A percentile compares a stretch with the other conserved stretches of the same genome.
Evolutionary conservation across 2,888 invertebrate species (phyloP).

Genomic region (Perdita meconis): DNA sequence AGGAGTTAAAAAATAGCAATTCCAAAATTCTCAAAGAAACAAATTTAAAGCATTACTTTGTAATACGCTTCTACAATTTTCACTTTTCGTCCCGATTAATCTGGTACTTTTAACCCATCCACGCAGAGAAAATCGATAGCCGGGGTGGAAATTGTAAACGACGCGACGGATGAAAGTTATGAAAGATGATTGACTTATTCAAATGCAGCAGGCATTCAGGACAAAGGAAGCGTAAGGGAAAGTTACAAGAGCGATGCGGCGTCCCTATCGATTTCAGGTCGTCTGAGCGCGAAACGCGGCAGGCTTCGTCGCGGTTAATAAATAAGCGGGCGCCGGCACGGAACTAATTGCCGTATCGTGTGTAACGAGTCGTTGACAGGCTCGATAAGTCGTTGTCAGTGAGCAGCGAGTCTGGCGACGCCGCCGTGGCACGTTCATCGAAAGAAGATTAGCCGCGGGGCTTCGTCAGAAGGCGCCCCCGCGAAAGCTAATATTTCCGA

Average conservation of each 20-base stretch:
- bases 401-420: constrained; percentile 27
- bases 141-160: no score
- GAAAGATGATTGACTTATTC: no score
- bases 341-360: constrained; percentile 57
- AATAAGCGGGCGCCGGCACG: constrained; percentile 55
- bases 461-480: constrained; percentile 35
- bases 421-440: constrained; percentile 31
- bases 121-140: no score
- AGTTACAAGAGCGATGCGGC: constrained; percentile 1
- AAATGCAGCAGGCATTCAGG: not conserved
- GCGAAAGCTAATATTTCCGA: constrained; percentile 60
- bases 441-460: constrained; percentile 52
- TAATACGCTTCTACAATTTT: no score
- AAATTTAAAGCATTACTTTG: no score
- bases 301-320: constrained; percentile 49
- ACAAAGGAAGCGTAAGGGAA: constrained; percentile 9
- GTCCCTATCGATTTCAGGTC: constrained; percentile 54
- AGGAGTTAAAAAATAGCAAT: no score
- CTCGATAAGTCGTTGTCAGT: constrained; percentile 64
- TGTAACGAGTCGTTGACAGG: constrained; percentile 65
- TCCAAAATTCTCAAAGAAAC: no score
- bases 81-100: no score
- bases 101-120: no score
- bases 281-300: constrained; percentile 12
- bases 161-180: no score